Evolutionary conservation across 2,113 vertebrate genomes (phyloP).

Genomic region (Pontoporia blainvillei): DNA sequence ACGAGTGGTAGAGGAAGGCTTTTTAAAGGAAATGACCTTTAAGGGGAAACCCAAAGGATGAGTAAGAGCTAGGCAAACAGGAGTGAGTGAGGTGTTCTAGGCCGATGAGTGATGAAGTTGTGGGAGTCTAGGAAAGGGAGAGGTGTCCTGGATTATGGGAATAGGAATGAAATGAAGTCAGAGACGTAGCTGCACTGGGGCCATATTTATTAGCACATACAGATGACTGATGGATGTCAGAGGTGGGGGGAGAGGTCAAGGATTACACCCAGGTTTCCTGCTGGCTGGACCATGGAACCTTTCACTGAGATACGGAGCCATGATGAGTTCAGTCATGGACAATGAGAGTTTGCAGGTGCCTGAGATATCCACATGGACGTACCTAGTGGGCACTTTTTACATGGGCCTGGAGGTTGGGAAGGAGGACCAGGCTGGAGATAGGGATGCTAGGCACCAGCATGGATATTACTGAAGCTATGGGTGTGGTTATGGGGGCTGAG

Average conservation of each 20-base stretch:
- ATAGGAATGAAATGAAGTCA: not conserved
- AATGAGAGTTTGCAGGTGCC: not conserved
- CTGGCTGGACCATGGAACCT: not conserved
- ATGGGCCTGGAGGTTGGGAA: not conserved
- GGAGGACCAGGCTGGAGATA: not conserved
- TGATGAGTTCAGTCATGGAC: not conserved
- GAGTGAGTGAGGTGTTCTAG: not conserved
- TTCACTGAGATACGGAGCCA: not conserved
- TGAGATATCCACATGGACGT: no score
- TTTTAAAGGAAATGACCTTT: not conserved
- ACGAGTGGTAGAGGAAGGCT: not conserved
- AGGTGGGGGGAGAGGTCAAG: not conserved
- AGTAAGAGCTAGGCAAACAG: not conserved
- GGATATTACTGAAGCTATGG: not conserved
- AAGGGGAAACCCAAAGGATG: not conserved
- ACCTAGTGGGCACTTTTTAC: not conserved
- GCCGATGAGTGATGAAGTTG: not conserved
- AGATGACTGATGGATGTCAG: not conserved
- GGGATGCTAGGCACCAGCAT: no score
- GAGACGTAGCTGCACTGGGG: not conserved
- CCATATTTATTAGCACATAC: not conserved
- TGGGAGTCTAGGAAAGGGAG: not conserved
- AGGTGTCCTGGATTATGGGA: not conserved
- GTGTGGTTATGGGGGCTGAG: not conserved
- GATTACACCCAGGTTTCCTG: not conserved